These are phyloP conservation scores for Sciurus carolinensis DNA, from an alignment of 2,797 vertebrate genomes.

Conservation along the genomic window DNA sequence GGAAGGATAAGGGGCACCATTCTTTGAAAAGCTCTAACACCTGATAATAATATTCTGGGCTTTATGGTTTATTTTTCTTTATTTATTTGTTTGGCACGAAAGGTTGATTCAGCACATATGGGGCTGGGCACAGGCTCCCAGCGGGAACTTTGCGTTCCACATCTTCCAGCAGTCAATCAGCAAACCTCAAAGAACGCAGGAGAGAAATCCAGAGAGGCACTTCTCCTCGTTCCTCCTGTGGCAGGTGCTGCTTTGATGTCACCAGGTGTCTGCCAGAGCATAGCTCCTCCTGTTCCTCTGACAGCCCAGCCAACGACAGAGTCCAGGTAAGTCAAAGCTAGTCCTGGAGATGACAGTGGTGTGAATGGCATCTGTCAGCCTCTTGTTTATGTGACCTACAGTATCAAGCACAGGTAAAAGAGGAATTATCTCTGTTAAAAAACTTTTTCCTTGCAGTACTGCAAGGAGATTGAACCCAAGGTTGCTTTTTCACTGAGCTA, in stretches of 20 bases:
- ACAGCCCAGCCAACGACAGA: background rate
- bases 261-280: background rate
- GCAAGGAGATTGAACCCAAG: too few species aligned
- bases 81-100: constrained; percentile 48
- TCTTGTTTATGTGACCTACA: background rate
- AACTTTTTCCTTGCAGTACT: too few species aligned
- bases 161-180: background rate
- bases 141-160: background rate
- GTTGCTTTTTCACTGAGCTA: too few species aligned
- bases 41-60: background rate
- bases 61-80: constrained; percentile 34
- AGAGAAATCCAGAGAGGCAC: background rate
- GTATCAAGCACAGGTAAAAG: constrained; percentile 7
- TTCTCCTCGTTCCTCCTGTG: background rate
- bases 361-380: fast-evolving
- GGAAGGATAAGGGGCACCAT: background rate
- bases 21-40: constrained; percentile 6
- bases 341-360: background rate
- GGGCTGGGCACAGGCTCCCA: background rate
- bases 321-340: constrained; percentile 16
- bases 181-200: background rate
- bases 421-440: background rate
- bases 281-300: background rate
- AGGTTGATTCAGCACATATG: constrained; percentile 56
- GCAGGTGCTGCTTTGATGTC: background rate